Percentiles rank a stretch among this genome's conserved stretches.
Conservation (phyloP, 2,888 invertebrate species). For the Perithous albicinctus region DNA sequence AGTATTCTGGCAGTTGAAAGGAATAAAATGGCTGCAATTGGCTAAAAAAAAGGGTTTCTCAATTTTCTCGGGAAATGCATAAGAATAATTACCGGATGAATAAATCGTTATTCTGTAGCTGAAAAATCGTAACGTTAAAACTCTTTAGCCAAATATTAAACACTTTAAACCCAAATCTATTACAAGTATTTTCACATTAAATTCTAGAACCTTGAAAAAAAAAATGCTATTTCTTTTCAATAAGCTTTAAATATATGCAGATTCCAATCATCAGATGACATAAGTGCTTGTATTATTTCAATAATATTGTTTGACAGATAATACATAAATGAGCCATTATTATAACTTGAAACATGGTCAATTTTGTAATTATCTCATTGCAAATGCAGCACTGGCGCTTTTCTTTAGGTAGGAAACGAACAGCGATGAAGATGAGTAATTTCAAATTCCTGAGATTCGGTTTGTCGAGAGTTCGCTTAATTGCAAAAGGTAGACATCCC, state of each 20-base stretch:
- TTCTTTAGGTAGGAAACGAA: neutral
- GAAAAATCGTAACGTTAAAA: neutral
- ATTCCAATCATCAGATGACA: neutral
- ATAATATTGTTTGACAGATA: neutral
- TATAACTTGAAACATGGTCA: neutral
- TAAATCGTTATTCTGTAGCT: neutral
- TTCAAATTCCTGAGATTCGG: constrained; percentile 3
- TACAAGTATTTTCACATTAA: too few relatives aligned
- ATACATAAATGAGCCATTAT: neutral
- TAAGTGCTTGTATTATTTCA: neutral
- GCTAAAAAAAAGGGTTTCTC: neutral
- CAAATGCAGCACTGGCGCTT: neutral
- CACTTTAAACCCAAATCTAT: neutral
- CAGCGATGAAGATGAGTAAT: neutral
- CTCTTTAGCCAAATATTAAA: neutral
- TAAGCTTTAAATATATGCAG: neutral
- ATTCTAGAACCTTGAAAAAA: neutral
- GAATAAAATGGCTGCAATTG: neutral
- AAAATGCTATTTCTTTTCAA: neutral
- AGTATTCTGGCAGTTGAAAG: neutral
- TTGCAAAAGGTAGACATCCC: constrained; percentile 32
- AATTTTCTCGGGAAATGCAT: neutral
- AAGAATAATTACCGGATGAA: neutral
- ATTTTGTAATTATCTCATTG: neutral
- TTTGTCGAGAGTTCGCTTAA: constrained; percentile 15